These are phyloP conservation scores for Urocynchramus pylzowi DNA, from an alignment of 2,113 vertebrate genomes.

Conservation along the genomic window DNA sequence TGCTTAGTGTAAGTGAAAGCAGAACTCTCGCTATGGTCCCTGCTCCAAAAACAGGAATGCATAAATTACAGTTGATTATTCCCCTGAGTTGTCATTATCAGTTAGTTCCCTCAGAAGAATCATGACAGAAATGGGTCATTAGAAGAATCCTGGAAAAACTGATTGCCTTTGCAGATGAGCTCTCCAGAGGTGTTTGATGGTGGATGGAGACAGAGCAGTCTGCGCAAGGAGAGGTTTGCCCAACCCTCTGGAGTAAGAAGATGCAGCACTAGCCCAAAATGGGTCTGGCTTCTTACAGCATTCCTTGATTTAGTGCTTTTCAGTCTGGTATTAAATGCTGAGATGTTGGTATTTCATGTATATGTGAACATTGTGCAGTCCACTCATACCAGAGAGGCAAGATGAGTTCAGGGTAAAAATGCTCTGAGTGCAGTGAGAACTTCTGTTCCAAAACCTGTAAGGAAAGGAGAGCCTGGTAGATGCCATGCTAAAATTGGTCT, in stretches of 20 bases:
- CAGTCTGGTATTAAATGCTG: not conserved
- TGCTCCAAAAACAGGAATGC: not conserved
- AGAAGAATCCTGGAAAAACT: not conserved
- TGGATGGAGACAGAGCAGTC: not conserved
- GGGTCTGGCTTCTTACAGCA: not conserved
- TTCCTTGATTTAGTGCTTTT: not conserved
- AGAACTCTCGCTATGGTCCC: not conserved
- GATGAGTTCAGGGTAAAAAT: not conserved
- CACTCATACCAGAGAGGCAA: not conserved
- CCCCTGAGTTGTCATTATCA: conserved; percentile 50
- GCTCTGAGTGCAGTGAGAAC: not conserved
- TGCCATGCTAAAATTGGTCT: not conserved
- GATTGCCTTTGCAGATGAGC: conserved; percentile 53
- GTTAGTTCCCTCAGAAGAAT: conserved; percentile 39
- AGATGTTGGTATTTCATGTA: not conserved
- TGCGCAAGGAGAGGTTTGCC: not conserved
- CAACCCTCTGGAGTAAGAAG: not conserved
- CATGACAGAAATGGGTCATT: conserved; percentile 63
- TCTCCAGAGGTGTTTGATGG: conserved; percentile 23
- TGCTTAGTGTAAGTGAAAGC: not conserved
- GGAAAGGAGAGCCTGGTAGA: not conserved
- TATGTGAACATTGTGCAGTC: not conserved
- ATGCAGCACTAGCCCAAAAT: not conserved
- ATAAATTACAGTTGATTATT: conserved; percentile 55
- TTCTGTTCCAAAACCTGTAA: not conserved